Conservation (phyloP, 2,113 vertebrate genomes). For the Camarhynchus parvulus region DNA sequence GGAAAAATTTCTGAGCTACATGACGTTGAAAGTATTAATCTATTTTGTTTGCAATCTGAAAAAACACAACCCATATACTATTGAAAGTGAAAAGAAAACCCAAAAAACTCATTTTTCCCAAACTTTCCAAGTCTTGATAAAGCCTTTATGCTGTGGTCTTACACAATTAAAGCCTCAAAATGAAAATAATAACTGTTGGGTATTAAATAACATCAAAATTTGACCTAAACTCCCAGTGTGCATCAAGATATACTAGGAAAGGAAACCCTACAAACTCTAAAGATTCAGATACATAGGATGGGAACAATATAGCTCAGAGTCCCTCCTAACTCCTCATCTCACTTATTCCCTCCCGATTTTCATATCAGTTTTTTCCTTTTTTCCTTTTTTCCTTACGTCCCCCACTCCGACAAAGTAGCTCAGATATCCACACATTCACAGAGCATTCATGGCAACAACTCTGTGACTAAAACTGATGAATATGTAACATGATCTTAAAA, state of each 20-base stretch:
- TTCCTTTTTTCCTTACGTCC: background rate
- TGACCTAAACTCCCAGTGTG: background rate
- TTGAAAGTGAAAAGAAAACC: background rate
- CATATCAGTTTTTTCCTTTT: background rate
- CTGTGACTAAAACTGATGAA: background rate
- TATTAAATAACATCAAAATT: background rate
- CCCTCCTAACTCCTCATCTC: background rate
- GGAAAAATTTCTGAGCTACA: background rate
- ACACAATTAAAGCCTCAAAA: background rate
- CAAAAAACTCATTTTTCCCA: background rate
- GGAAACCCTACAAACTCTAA: background rate
- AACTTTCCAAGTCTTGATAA: background rate
- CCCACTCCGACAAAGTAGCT: background rate
- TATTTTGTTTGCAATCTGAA: background rate
- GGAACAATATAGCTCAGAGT: background rate
- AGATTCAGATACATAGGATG: background rate
- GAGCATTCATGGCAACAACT: background rate
- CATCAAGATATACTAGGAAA: background rate
- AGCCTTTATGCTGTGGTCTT: background rate
- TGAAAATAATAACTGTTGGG: background rate
- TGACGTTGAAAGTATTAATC: background rate
- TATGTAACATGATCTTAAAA: conserved; percentile 10
- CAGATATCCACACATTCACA: background rate
- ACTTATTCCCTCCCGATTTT: background rate
- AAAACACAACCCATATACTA: background rate